These are phyloP conservation scores for Sigmodon hispidus DNA, from an alignment of 2,113 vertebrate species.

Conservation along the genomic window DNA sequence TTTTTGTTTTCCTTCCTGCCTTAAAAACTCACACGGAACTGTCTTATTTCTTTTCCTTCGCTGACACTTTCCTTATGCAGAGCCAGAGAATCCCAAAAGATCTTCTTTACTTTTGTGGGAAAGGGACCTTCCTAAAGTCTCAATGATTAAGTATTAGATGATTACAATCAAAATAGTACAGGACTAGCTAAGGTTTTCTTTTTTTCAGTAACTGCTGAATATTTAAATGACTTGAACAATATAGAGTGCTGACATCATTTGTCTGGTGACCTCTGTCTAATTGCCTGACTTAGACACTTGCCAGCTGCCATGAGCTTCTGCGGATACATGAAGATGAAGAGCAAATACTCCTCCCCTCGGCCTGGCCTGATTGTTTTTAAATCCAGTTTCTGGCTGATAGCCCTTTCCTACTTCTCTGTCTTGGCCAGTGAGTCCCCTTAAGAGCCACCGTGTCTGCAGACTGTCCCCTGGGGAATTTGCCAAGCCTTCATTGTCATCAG, in stretches of 20 bases:
- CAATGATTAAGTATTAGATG: background rate
- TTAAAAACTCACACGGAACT: background rate
- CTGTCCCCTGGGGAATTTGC: background rate
- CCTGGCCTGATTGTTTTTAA: background rate
- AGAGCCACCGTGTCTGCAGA: background rate
- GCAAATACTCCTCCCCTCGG: background rate
- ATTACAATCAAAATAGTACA: background rate
- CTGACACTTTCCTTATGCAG: background rate
- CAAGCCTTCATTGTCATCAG: background rate
- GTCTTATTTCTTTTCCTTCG: background rate
- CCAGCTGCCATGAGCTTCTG: background rate
- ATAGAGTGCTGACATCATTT: background rate
- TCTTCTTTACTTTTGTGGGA: background rate
- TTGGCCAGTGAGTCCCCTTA: background rate
- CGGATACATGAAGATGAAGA: background rate
- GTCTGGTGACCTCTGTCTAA: background rate
- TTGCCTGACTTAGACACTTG: background rate
- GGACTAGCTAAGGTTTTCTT: background rate
- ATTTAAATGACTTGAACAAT: background rate
- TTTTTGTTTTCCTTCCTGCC: background rate
- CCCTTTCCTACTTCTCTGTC: background rate
- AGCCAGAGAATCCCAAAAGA: background rate
- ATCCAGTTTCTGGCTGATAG: background rate
- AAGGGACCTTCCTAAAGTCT: background rate
- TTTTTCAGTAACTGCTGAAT: background rate